Percentiles rank a stretch among this genome's conserved stretches.
phyloP scores from a whole-genome alignment of 2,888 invertebrate species.

The Drosophila parthenogenetica region DNA sequence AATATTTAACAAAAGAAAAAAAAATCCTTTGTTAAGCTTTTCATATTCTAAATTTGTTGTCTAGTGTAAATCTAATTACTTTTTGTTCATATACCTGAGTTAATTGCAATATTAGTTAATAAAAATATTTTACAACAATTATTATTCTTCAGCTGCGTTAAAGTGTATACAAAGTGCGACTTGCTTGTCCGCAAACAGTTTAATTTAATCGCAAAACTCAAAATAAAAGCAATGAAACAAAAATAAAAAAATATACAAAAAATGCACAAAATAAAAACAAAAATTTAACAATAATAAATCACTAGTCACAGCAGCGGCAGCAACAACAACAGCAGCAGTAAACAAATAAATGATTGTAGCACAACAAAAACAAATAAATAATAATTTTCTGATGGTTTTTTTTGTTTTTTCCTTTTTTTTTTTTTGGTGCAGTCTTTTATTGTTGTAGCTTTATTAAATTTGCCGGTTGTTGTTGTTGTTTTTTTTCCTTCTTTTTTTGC shows the following conservation, averaged over 20 bases:
- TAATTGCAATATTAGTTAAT: not conserved
- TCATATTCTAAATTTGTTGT: too few species aligned
- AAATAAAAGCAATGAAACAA: not conserved
- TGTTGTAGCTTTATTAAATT: slow-evolving; percentile 34
- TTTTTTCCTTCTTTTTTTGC: slow-evolving; percentile 6
- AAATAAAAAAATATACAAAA: slow-evolving; percentile 2
- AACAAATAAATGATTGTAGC: slow-evolving; percentile 40
- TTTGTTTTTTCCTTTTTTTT: slow-evolving; percentile 16
- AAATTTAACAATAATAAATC: slow-evolving; percentile 25
- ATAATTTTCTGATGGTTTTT: slow-evolving; percentile 17
- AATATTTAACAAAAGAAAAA: too few species aligned
- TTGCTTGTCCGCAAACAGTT: not conserved
- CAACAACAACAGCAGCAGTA: slow-evolving; percentile 17
- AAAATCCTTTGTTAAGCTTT: too few species aligned
- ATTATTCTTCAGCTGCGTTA: not conserved
- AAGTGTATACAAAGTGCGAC: slow-evolving; percentile 32
- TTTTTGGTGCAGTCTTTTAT: slow-evolving; percentile 6
- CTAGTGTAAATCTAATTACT: too few species aligned
- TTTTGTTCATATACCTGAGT: not conserved
- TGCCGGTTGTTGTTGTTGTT: slow-evolving; percentile 44
- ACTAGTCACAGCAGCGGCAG: slow-evolving; percentile 7
- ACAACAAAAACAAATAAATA: slow-evolving; percentile 13
- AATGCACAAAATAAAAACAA: slow-evolving; percentile 7
- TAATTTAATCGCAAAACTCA: slow-evolving; percentile 25
- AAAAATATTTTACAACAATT: not conserved